phyloP scores from a whole-genome alignment of 2,888 invertebrate species.

The Podabrus alpinus region DNA sequence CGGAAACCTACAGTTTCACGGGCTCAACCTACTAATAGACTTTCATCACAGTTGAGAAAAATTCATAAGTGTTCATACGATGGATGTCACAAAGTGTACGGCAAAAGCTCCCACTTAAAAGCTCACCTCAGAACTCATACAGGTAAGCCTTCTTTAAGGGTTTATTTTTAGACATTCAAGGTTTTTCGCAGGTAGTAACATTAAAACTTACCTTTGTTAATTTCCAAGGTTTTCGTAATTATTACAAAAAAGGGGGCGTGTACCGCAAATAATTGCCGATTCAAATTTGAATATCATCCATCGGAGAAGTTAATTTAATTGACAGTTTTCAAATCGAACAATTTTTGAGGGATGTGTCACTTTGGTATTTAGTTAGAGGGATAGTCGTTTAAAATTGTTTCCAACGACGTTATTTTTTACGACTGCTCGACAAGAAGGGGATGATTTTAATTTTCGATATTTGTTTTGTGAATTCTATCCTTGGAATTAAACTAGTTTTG shows the following conservation, averaged over 20 bases:
- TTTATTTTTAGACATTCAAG: constrained; percentile 4
- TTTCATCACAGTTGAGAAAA: constrained; percentile 51
- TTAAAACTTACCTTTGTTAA: neutral
- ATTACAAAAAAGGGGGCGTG: neutral
- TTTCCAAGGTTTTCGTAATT: neutral
- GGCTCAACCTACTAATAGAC: constrained; percentile 36
- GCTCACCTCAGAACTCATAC: constrained; percentile 69
- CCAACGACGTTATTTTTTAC: neutral
- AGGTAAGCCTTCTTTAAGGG: constrained; percentile 53
- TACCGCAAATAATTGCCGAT: neutral
- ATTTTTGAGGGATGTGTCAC: neutral
- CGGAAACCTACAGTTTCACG: constrained; percentile 39
- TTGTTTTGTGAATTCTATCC: neutral
- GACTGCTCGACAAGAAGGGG: neutral
- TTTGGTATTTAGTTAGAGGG: neutral
- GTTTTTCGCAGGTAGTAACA: neutral
- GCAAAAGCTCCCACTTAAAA: constrained; percentile 68
- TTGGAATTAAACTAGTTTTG: neutral
- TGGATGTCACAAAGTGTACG: constrained; percentile 66
- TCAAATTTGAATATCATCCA: neutral
- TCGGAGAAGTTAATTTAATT: neutral
- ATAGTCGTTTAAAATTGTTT: neutral
- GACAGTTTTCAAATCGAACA: neutral
- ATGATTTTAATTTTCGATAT: neutral
- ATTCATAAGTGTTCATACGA: constrained; percentile 64